Conservation (phyloP, 2,113 vertebrate species). For the Semnopithecus entellus region DNA sequence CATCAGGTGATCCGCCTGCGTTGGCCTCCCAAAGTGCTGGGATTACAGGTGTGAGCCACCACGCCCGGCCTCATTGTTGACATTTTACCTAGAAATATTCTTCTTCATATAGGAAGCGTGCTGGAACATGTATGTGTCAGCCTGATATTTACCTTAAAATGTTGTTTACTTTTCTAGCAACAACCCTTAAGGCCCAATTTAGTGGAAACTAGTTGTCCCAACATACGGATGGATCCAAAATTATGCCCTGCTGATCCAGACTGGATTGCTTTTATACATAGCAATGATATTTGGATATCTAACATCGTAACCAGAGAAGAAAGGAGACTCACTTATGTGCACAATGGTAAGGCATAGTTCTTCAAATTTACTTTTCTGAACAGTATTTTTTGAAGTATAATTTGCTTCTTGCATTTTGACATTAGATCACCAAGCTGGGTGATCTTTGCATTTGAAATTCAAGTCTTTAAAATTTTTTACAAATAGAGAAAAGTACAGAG, state of each 20-base stretch:
- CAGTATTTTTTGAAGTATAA: conserved; percentile 18
- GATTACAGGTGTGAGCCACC: no score
- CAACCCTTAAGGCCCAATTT: conserved; percentile 86
- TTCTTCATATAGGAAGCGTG: not conserved
- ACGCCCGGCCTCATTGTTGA: not conserved
- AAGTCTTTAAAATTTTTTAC: not conserved
- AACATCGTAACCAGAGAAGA: conserved; percentile 88
- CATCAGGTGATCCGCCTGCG: no score
- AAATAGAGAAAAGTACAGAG: not conserved
- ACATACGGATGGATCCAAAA: conserved; percentile 90
- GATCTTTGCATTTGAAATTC: conserved; percentile 37
- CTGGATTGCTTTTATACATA: conserved; percentile 90
- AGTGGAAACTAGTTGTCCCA: conserved; percentile 89
- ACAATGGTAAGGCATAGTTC: conserved; percentile 83
- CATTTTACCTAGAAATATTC: conserved; percentile 42
- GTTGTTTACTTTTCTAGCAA: conserved; percentile 80
- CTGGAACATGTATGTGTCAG: not conserved
- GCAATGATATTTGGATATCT: conserved; percentile 89
- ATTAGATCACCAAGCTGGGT: not conserved
- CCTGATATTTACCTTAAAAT: conserved; percentile 47
- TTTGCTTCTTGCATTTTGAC: conserved; percentile 51
- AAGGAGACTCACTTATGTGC: conserved; percentile 87
- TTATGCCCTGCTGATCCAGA: conserved; percentile 88
- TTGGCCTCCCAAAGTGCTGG: no score
- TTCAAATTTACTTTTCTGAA: not conserved